Base-by-base conservation (phyloP, 2,888 invertebrate species). In the Phortica okadai region DNA sequence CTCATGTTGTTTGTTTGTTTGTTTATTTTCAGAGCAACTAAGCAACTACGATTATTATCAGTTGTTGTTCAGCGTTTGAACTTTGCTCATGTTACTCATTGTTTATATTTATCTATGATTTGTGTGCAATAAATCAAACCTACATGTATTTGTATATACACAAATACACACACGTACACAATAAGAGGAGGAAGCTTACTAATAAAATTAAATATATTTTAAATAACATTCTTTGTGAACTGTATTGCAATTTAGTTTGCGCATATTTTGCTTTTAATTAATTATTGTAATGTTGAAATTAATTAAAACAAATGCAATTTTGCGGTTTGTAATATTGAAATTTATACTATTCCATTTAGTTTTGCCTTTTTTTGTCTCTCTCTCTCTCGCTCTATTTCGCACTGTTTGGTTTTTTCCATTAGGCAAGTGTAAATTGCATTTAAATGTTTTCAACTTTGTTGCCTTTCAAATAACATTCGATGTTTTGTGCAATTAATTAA, bases 281-380 rank as follows among this genome's bases (percentile, higher is more conserved):
- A 82, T 85, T 82, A 79, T 83, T 82, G 80, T 81, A 78, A 85
- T 84, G 79, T 79, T 76, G 73, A 78, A 84, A 84, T 84, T 85
- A 86, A 84, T 84, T 84, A 81, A 82, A 84, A 78, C 78, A 64
- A 76, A 79, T 81, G 78, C 78, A 79, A 70, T 76, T 79, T n/a
- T 83, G 83, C 58, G 79, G 83, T 70, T 62, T 73, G 76, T 67
- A 74, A 78, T 80, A 82, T 81, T 77, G 84, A 78, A 79, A 76
- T 73, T 44, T 41, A 77, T 76, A 76, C 33, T 10, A 25, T 45
- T 69, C n/a, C 44, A n/a, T 21, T 14, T 16, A 69, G 41, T 69
- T 21, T n/a, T 14, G 41, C 8, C 33, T 11, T 10, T 21, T 14
- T 64, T 67, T 21, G 21, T 21, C n/a, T 42, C 21, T 44, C 5